Evolutionary conservation across 2,888 invertebrate species (phyloP).

Genomic region (Drosophila lutescens): DNA sequence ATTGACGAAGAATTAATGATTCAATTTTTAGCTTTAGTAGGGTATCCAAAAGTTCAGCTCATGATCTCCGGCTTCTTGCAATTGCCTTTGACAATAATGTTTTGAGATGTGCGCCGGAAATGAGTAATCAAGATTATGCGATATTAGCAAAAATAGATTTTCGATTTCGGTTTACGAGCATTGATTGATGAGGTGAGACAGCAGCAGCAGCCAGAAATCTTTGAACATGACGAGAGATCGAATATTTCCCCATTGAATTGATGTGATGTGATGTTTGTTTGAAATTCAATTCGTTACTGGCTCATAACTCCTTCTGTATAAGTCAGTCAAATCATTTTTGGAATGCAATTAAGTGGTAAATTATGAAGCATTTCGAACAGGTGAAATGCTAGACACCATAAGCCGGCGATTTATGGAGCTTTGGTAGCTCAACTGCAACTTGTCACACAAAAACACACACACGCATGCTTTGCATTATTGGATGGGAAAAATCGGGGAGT

Average conservation of each 20-base stretch:
- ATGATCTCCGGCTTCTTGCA: slow-evolving; percentile 34
- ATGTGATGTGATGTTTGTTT: slow-evolving; percentile 2
- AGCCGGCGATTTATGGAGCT: slow-evolving; percentile 51
- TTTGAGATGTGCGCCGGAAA: slow-evolving; percentile 72
- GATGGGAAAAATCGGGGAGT: slow-evolving; percentile 23
- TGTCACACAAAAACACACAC: slow-evolving; percentile 45
- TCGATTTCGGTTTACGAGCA: slow-evolving; percentile 65
- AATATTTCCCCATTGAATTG: slow-evolving; percentile 9
- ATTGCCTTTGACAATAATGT: slow-evolving; percentile 67
- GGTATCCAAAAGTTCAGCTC: slow-evolving; percentile 49
- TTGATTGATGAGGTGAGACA: slow-evolving; percentile 69
- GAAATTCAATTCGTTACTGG: slow-evolving; percentile 31
- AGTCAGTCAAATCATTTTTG: slow-evolving; percentile 36
- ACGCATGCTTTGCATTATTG: neutral
- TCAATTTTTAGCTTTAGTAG: slow-evolving; percentile 13
- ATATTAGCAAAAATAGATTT: slow-evolving; percentile 74
- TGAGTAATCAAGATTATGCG: slow-evolving; percentile 78
- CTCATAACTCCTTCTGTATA: slow-evolving; percentile 56
- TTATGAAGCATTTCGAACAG: slow-evolving; percentile 58
- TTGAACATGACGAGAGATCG: slow-evolving; percentile 19
- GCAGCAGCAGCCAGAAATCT: slow-evolving; percentile 52
- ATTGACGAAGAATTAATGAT: too few species aligned
- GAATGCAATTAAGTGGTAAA: slow-evolving; percentile 59
- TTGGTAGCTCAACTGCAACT: slow-evolving; percentile 56
- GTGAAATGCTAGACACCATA: slow-evolving; percentile 65